Evolutionary conservation across 2,113 vertebrate species (phyloP).

Genomic region (Pangasianodon hypophthalmus): DNA sequence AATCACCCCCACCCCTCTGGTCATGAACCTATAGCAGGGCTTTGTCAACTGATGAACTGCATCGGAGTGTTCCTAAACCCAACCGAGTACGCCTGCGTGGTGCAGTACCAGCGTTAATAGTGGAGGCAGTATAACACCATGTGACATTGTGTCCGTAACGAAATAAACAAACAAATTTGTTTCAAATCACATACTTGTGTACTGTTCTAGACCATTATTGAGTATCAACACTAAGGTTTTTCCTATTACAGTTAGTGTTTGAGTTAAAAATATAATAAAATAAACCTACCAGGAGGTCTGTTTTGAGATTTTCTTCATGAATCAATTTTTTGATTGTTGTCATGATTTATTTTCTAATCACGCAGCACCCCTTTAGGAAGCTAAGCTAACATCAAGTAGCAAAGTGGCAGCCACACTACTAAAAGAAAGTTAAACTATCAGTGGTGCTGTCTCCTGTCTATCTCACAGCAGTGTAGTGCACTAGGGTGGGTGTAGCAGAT

Average conservation of each 20-base stretch:
- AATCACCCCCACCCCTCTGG: too few species aligned
- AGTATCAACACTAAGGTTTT: background rate
- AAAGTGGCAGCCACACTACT: background rate
- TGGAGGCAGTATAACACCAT: background rate
- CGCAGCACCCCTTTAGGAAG: background rate
- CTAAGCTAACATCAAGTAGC: background rate
- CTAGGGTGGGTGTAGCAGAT: background rate
- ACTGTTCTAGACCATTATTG: background rate
- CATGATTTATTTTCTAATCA: too few species aligned
- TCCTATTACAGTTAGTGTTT: background rate
- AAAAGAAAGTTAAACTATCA: background rate
- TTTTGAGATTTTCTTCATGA: too few species aligned
- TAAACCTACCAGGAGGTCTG: too few species aligned
- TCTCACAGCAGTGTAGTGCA: background rate
- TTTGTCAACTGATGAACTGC: background rate
- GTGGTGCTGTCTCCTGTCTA: background rate
- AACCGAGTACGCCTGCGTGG: background rate
- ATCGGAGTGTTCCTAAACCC: background rate
- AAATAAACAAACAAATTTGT: background rate
- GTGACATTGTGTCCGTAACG: background rate
- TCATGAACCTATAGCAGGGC: background rate
- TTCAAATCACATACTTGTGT: background rate
- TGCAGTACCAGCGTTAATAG: background rate
- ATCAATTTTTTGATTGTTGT: too few species aligned
- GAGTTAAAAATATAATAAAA: background rate